Conservation (phyloP, 92 coral and sea anemone species). For the Epizoanthus stellaris region DNA sequence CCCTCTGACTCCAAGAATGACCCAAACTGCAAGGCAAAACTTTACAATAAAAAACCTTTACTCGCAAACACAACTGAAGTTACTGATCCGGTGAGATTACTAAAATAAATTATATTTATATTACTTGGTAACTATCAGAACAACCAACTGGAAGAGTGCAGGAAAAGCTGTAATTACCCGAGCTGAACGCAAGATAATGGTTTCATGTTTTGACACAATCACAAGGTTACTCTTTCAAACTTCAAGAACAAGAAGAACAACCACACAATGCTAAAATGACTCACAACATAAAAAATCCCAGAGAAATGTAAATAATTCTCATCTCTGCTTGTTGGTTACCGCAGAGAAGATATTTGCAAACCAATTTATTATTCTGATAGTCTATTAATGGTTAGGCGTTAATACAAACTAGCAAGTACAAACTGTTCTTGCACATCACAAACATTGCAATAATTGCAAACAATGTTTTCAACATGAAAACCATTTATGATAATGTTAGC, state of each 20-base stretch:
- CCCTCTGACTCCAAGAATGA: not conserved
- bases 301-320: no score
- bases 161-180: no score
- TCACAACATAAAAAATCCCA: not conserved
- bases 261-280: no score
- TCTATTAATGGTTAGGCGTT: not conserved
- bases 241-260: no score
- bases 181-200: no score
- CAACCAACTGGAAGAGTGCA: no score
- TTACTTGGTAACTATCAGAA: no score
- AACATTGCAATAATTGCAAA: constrained; percentile 81
- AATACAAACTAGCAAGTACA: constrained; percentile 41
- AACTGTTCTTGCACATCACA: constrained; percentile 40
- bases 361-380: constrained; percentile 16
- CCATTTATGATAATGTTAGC: not conserved
- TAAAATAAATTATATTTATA: not conserved
- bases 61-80: not conserved
- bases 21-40: constrained; percentile 36
- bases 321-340: not conserved
- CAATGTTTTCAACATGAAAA: constrained; percentile 80
- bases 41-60: not conserved
- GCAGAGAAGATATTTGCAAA: not conserved
- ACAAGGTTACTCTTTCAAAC: no score
- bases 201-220: no score
- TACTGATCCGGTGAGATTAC: not conserved